phyloP scores from a whole-genome alignment of 2,113 vertebrate genomes.

The Leucoraja erinaceus region DNA sequence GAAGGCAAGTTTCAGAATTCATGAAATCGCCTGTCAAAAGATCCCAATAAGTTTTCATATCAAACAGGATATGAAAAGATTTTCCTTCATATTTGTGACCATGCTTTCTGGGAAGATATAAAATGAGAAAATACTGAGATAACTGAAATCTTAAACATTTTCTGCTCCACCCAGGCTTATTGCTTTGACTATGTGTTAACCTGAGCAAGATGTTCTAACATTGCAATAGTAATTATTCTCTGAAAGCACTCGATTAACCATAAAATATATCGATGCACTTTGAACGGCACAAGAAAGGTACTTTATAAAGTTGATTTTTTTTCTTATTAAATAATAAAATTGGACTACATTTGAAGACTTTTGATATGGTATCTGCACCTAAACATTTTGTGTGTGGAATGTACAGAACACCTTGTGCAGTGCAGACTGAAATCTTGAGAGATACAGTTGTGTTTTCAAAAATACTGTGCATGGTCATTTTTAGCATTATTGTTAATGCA shows the following conservation, averaged over 20 bases:
- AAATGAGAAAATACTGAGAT: conserved; percentile 12
- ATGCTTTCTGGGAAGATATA: neutral
- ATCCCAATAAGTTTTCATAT: neutral
- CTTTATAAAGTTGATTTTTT: too few relatives aligned
- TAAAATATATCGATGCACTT: too few relatives aligned
- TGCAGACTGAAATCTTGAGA: neutral
- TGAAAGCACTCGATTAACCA: too few relatives aligned
- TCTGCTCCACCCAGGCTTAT: neutral
- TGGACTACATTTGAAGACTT: neutral
- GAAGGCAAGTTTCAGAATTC: conserved; percentile 5
- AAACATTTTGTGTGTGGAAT: neutral
- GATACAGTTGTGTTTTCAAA: neutral
- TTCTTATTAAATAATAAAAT: neutral
- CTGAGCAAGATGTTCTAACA: neutral
- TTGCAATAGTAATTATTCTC: too few relatives aligned
- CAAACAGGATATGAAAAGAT: conserved; percentile 24
- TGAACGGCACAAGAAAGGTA: too few relatives aligned
- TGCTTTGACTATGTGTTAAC: neutral
- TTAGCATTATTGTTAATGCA: neutral
- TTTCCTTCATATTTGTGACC: conserved; percentile 13
- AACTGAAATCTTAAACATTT: neutral
- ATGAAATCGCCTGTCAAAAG: neutral
- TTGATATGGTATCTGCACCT: neutral
- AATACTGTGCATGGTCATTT: neutral
- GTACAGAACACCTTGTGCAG: neutral